Percentiles rank a stretch among this genome's conserved stretches.
Evolutionary conservation across 2,888 invertebrate genomes (phyloP).

Genomic region (Opisthograptis luteolata): DNA sequence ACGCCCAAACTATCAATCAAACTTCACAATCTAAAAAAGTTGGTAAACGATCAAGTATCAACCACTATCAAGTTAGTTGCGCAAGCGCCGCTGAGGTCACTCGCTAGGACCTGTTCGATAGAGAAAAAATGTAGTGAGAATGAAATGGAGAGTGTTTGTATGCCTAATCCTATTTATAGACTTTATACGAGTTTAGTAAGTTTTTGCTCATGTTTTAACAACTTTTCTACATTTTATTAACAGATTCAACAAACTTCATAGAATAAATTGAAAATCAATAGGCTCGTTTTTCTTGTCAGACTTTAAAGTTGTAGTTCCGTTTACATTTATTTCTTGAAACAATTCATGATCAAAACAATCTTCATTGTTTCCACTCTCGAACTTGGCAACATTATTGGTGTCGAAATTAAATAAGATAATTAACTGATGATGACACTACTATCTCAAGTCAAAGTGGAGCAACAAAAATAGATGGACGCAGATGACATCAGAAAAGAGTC

Average conservation of each 20-base stretch:
- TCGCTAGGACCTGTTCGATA: slow-evolving; percentile 22
- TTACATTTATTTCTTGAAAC: too few species aligned
- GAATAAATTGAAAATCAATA: too few species aligned
- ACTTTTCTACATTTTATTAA: too few species aligned
- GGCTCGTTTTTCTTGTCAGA: too few species aligned
- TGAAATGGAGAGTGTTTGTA: slow-evolving; percentile 35
- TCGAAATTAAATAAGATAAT: not conserved
- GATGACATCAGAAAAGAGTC: slow-evolving; percentile 11
- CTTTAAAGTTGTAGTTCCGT: too few species aligned
- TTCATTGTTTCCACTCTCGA: not conserved
- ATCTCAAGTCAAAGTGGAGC: slow-evolving; percentile 19
- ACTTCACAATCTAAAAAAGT: slow-evolving; percentile 15
- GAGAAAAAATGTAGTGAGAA: slow-evolving; percentile 28
- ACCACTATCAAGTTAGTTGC: slow-evolving; percentile 32
- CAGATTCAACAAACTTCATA: too few species aligned
- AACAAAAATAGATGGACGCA: slow-evolving; percentile 5
- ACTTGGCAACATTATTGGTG: not conserved
- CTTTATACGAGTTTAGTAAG: too few species aligned
- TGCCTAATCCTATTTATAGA: too few species aligned
- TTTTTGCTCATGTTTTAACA: too few species aligned
- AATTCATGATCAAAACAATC: not conserved
- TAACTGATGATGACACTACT: slow-evolving; percentile 10
- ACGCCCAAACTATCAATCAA: slow-evolving; percentile 23
- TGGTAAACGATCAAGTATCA: slow-evolving; percentile 20
- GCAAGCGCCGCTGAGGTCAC: slow-evolving; percentile 34